Base-by-base conservation (phyloP, 2,113 vertebrate species). In the Tiliqua scincoides region DNA sequence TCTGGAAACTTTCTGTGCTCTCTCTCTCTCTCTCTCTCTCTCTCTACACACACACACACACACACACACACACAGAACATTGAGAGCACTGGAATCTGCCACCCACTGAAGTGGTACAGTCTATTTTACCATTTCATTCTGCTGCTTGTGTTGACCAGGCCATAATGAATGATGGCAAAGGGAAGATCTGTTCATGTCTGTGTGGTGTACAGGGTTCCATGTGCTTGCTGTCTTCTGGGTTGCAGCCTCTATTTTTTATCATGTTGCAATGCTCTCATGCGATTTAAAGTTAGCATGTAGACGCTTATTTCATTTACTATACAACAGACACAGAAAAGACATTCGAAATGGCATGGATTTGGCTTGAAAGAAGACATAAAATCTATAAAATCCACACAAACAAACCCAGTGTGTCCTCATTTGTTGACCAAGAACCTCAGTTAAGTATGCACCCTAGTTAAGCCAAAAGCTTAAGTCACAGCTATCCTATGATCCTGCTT, bases 231-330 rank as follows among this genome's bases (percentile, higher is more conserved):
- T 52, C 48, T 52, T 32, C n/a, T 0, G 25, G 61, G 11, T 25
- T 52, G 78, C 15, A 68, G 40, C 37, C 15, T 0, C 8, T 1
- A 17, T 7, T 52, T 62, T 79, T 52, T 57, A 52, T 62, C 23
- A 17, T 37, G 30, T 67, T 72, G 54, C 20, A 32, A 11, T 7
- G 2, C 0, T 6, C 32, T 21, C 32, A 21, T 0, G 73, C 0
- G 0, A 43, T 37, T 37, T 35, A 71, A 40, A n/a, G 40, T 54
- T 40, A 75, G 80, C 37, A 1, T 3, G 48, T 10, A 37, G 7
- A 87, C 32, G 48, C 0, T 0, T 35, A 3, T 73, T 84, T 52
- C 8, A 65, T 57, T 67, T 12, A 11, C 37, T 2, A 59, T 17
- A 57, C 61, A 43, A 52, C 15, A 78, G 52, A 15, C 52, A 73